phyloP scores from a whole-genome alignment of 2,113 vertebrate genomes.

The Corynorhinus townsendii region DNA sequence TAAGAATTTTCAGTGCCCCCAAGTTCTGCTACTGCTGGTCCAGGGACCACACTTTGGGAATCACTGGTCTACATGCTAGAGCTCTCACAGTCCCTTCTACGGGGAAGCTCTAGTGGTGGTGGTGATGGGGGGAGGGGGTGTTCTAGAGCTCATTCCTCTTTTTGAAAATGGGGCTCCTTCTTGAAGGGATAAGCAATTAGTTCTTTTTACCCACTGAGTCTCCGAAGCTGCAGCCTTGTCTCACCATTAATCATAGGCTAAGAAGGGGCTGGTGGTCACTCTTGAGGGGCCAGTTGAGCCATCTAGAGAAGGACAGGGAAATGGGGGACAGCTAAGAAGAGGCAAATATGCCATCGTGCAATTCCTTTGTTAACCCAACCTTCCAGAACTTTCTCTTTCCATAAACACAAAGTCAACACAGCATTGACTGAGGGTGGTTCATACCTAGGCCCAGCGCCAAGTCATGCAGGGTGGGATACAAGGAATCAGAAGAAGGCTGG shows the following conservation, averaged over 20 bases:
- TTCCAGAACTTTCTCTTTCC: conserved; percentile 15
- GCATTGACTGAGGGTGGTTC: background rate
- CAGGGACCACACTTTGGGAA: background rate
- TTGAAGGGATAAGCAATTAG: background rate
- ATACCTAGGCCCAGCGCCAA: background rate
- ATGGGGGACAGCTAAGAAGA: background rate
- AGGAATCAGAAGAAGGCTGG: background rate
- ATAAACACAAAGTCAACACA: background rate
- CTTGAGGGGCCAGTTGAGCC: background rate
- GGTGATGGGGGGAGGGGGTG: too few relatives aligned
- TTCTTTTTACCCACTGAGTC: background rate
- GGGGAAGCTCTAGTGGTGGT: background rate
- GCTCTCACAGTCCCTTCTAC: too few relatives aligned
- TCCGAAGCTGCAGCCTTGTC: background rate
- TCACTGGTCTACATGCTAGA: background rate
- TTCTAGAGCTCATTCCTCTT: background rate
- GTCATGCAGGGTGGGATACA: background rate
- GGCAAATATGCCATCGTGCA: background rate
- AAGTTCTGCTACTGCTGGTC: background rate
- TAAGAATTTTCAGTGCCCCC: background rate
- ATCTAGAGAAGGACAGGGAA: background rate
- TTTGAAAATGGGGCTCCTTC: background rate
- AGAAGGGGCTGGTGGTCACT: background rate
- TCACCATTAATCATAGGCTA: background rate
- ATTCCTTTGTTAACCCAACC: background rate